A percentile compares a stretch with the other conserved stretches of the same genome.
Evolutionary conservation across 2,113 vertebrate genomes (phyloP).

Genomic region (Xenopus tropicalis): UCB_Xtro_10.0 CM004445.2:123656501-123657000

Average conservation of each 20-base stretch:
- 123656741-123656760: neutral
- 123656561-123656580: too few species aligned
- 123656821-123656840: neutral
- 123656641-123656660: too few species aligned
- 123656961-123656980: constrained; percentile 24
- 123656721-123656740: constrained; percentile 1
- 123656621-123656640: too few species aligned
- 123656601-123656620: too few species aligned
- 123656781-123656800: neutral
- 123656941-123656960: constrained; percentile 20
- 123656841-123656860: neutral
- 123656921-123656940: constrained; percentile 26
- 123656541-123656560: too few species aligned
- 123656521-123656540: too few species aligned
- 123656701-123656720: too few species aligned
- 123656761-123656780: neutral
- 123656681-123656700: too few species aligned
- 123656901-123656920: constrained; percentile 24
- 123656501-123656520: too few species aligned
- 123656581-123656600: too few species aligned
- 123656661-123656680: too few species aligned
- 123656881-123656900: constrained; percentile 14
- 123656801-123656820: neutral
- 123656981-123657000: constrained; percentile 38
- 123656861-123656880: neutral